Evolutionary conservation across 2,797 vertebrate species (phyloP), one percentile per base, ranked within the genome.

Genomic region (Syndactyla subalaris): DNA sequence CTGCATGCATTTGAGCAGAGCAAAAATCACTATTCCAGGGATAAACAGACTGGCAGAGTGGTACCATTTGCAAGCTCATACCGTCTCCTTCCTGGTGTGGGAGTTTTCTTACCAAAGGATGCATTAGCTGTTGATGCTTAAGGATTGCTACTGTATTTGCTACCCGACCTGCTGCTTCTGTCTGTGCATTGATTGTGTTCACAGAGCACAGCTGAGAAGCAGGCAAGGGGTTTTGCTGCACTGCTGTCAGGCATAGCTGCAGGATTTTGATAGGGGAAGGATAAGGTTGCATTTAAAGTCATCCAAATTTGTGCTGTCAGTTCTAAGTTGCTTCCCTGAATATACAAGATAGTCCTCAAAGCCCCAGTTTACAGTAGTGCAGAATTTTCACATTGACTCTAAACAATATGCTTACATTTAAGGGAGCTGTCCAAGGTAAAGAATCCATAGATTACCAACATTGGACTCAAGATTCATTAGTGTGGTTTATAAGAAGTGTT

Each of bases 31-130:
- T 46, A 46, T 95, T 89, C 62, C 81, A 94, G 73, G 62, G 83
- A 94, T 93, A 92, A 95, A 95, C 38, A 85, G 66, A 76, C 79
- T 90, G 80, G 90, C 61, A 72, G 81, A 76, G 70, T 43, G 85
- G 70, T 76, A 90, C 46, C 29, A 3, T 67, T 89, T 12, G 15
- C 78, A 71, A 59, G 61, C 70, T 88, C 55, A 18, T 61, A 8
- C 70, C 14, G 30, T 88, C 76, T 81, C 41, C 77, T 93, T 96
- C 77, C 79, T 68, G 43, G n/a, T 92, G 90, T 72, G 62, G 80
- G 82, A 65, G 73, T 88, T 86, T 39, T 49, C 66, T 68, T 84
- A 78, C 38, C 73, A 84, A 75, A 81, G 71, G 46, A 62, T 78
- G 62, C 32, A 29, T 49, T 73, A 54, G 24, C 54, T 88, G 36